Base-by-base conservation (phyloP, 2,888 invertebrate genomes). In the Cacoxenus indagator region DNA sequence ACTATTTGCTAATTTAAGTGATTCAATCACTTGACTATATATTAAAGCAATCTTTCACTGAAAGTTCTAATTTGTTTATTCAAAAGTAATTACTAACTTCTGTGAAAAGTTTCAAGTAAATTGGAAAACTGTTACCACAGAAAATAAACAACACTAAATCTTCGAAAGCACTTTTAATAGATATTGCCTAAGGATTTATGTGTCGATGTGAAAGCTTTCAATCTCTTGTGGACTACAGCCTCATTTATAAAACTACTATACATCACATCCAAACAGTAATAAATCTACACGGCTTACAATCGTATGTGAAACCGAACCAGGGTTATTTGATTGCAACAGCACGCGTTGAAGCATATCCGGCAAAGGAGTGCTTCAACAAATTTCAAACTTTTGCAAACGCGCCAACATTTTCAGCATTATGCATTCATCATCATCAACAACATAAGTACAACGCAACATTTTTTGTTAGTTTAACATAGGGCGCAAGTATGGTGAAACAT, bases 401-500 rank as follows among this genome's bases (percentile, higher is more conserved):
- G 37, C 37, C 37, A 37, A 37, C 37, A 37, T 11, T 14, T 37
- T 37, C 37, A 37, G 14, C 37, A 37, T 37, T 5, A 37, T 37
- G 51, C 51, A 51, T 51, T 51, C 22, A 51, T 22, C 51, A 51
- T 51, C 48, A 19, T 51, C 48, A 22, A 19, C 51, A 51, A 4
- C 51, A 22, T 51, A 17, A 51, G 51, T 22, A 51, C 11, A 17
- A 51, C 19, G 17, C 9, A n/a, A n/a, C n/a, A n/a, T 59, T 51
- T 29, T 64, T 72, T 46, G 59, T 51, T 71, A 46, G 69, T 69
- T 64, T 46, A 24, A 69, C 64, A 54, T 65, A 51, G 69, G 67
- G 48, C 55, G 69, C 70, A 72, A 69, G 72, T 70, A 65, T 57
- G 64, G 29, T 69, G 66, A 51, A 51, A 51, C 9, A 51, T 22